Conservation (phyloP, 1,140 invertebrate species). For the Paraescarpia echinospica region DNA sequence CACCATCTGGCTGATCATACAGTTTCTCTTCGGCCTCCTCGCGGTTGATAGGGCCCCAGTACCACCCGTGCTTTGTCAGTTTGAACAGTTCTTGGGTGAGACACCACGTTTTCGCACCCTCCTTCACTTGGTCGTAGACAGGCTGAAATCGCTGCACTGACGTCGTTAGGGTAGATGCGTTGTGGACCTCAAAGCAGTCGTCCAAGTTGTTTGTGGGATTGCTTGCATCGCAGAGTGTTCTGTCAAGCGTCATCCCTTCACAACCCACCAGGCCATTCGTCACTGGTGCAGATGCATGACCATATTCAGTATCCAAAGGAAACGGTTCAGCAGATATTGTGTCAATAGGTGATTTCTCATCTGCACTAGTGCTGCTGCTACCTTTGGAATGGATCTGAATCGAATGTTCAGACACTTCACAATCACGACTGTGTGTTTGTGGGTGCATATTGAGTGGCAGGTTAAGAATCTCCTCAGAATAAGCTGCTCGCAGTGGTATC, state of each 20-base stretch:
- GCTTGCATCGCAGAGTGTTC: background rate
- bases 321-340: conserved; percentile 11
- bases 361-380: background rate
- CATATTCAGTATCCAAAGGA: conserved; percentile 28
- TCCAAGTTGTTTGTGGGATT: background rate
- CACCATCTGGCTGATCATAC: conserved; percentile 72
- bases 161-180: background rate
- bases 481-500: conserved; percentile 19
- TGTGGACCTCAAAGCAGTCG: conserved; percentile 1
- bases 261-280: background rate
- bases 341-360: conserved; percentile 18
- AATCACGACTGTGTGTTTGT: background rate
- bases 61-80: conserved; percentile 68
- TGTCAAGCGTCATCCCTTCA: background rate
- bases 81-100: conserved; percentile 64
- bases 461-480: conserved; percentile 24
- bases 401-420: conserved; percentile 11
- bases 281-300: conserved; percentile 28
- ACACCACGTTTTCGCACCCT: conserved; percentile 45
- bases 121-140: conserved; percentile 34
- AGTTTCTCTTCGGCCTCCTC: conserved; percentile 68
- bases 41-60: conserved; percentile 69
- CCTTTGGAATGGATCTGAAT: background rate
- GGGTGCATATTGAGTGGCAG: background rate
- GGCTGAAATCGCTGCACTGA: conserved; percentile 23